These are phyloP conservation scores for Lasius fuliginosus DNA, from an alignment of 2,888 invertebrate species.

Conservation along the genomic window DNA sequence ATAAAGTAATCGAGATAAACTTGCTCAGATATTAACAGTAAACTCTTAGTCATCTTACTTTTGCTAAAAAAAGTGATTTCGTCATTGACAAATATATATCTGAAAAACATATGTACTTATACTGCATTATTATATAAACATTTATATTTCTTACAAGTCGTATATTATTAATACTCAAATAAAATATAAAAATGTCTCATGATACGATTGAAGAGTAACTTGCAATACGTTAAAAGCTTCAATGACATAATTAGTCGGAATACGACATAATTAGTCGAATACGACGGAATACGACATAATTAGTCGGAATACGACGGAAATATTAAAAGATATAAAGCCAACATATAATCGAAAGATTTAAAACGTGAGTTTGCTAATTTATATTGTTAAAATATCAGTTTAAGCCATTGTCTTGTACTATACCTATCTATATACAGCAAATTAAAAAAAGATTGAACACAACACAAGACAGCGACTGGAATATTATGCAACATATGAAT, in stretches of 20 bases:
- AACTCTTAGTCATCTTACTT: background rate
- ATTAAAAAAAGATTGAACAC: background rate
- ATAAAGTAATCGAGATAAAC: background rate
- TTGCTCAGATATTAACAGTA: background rate
- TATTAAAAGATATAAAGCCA: background rate
- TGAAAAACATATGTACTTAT: background rate
- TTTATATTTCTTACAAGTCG: background rate
- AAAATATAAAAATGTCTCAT: background rate
- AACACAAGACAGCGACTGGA: background rate
- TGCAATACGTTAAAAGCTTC: background rate
- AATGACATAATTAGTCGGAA: background rate
- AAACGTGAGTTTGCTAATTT: background rate
- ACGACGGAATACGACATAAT: too few relatives aligned
- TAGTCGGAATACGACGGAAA: background rate
- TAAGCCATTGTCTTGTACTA: background rate
- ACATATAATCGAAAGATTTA: background rate
- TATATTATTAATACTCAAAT: background rate
- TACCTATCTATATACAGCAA: background rate
- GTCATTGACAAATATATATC: background rate
- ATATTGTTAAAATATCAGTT: background rate
- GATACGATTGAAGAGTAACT: background rate
- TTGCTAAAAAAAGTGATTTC: background rate
- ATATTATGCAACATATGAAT: background rate
- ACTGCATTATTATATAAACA: background rate
- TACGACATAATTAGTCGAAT: too few relatives aligned